Evolutionary conservation across 2,797 vertebrate genomes (phyloP).

Genomic region (Setipinna tenuifilis): DNA sequence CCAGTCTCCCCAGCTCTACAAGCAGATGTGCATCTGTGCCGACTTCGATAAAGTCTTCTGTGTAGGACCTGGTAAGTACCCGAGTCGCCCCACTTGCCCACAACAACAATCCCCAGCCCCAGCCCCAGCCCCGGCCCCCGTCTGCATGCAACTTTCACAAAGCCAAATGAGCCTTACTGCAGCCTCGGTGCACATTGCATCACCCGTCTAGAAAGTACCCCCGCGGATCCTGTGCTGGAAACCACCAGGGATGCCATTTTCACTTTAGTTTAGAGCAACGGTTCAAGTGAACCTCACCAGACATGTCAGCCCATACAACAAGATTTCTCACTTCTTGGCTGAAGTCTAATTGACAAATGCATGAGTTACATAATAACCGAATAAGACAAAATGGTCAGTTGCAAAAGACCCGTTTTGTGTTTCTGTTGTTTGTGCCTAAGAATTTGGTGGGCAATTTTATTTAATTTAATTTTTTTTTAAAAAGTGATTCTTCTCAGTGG

Average conservation of each 20-base stretch:
- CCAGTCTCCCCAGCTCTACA: constrained; percentile 98
- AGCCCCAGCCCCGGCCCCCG: not conserved
- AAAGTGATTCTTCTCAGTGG: not conserved
- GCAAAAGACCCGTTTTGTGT: too few relatives aligned
- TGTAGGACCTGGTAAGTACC: constrained; percentile 88
- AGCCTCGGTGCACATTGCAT: not conserved
- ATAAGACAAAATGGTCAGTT: too few relatives aligned
- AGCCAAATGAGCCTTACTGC: not conserved
- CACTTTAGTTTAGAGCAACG: not conserved
- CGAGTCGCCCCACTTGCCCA: too few relatives aligned
- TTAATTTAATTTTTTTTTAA: too few relatives aligned
- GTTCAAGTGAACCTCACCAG: not conserved
- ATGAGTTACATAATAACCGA: too few relatives aligned
- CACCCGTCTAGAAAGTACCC: not conserved
- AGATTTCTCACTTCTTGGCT: not conserved
- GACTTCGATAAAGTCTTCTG: constrained; percentile 99
- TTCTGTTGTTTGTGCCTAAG: too few relatives aligned
- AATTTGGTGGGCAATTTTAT: too few relatives aligned
- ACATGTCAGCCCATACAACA: not conserved
- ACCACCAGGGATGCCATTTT: not conserved
- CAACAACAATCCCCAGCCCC: not conserved
- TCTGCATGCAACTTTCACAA: not conserved
- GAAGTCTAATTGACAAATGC: not conserved
- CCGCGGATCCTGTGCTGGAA: not conserved
- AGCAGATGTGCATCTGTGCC: constrained; percentile 99